Base-by-base conservation (phyloP, 2,797 vertebrate genomes). In the Pelochelys cantorii region DNA sequence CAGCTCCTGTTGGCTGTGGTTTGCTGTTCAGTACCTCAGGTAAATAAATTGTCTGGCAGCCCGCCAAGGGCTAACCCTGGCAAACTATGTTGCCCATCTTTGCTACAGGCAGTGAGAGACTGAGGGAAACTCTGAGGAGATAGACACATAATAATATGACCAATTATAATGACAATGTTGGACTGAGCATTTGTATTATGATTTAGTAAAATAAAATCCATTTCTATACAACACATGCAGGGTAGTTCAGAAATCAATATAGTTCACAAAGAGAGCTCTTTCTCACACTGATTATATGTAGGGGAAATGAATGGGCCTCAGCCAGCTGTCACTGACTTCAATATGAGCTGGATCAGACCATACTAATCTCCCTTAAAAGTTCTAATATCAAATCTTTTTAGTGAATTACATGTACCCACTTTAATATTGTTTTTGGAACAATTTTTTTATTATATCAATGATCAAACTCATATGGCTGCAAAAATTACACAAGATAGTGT, bases 111-210 rank as follows among this genome's bases (percentile, higher is more conserved):
- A 89, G 89, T 84, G 79, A 88, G 90, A 94, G 37, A 78, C 53
- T 55, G 83, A 85, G 8, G 71, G 78, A 68, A 90, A 88, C 90
- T 92, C 83, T 37, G 89, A 68, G 29, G 80, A 84, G 81, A 75
- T 75, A 92, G 65, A 59, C 0, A 6, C 7, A 59, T 83, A 93
- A 90, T 84, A 82, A 29, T 59, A 37, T 95, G 83, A 85, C 91
- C 84, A 93, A 93, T 95, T 90, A 75, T 62, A 80, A 93, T 79
- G 87, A 88, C 34, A 85, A 71, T n/a, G 17, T 90, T 93, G 42
- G 29, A 60, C 27, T 96, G 81, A 82, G 68, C 78, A 83, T 89
- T 54, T 85, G 34, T 83, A 90, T 81, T 75, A 54, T 0, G 4
- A 56, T 57, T 29, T 85, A 68, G 31, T 84, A 87, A 94, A 95